Base-by-base conservation (phyloP, 2,113 vertebrate genomes). In the Mastomys natalensis region DNA sequence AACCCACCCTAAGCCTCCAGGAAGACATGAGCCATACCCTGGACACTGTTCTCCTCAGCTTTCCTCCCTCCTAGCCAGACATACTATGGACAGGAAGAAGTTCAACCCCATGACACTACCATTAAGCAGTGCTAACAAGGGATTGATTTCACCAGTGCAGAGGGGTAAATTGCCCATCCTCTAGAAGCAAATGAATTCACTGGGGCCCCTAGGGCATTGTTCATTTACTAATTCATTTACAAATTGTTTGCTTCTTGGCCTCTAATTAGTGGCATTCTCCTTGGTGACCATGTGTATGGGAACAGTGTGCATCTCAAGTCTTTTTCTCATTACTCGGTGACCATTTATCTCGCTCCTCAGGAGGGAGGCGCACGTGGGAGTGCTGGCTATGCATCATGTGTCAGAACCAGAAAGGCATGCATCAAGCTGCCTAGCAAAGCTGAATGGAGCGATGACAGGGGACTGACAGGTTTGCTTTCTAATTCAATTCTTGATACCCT, bases 141-240 rank as follows among this genome's bases (percentile, higher is more conserved):
- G 60, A 96, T 78, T 92, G 84, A 97, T 94, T 96, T 95, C 48
- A 45, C 78, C 74, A 64, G 73, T 84, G 87, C 68, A 70, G 64
- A 90, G 95, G 94, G 88, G 86, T 80, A 94, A 97, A 94, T 96
- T 90, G 94, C 85, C 94, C 87, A 93, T 96, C 93, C 94, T 97
- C 66, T 77, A 64, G 94, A 94, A 96, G 80, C 87, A 94, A 90
- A 97, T 95, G 74, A 97, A 97, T 93, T 97, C 72, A 95, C 53
- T 84, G 90, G 66, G n/a, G 51, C 51, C 96, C 89, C 85, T 58
- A 70, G 93, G 90, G 90, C 66, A 94, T 94, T 92, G 90, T 96
- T 93, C 88, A 90, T 92, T 96, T 96, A 92, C 95, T 97, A 96
- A 97, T 97, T 97, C 90, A 97, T 96, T 96, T 96, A 94, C 86